Base-by-base conservation (phyloP, 2,888 invertebrate species). In the Belgica antarctica region DNA sequence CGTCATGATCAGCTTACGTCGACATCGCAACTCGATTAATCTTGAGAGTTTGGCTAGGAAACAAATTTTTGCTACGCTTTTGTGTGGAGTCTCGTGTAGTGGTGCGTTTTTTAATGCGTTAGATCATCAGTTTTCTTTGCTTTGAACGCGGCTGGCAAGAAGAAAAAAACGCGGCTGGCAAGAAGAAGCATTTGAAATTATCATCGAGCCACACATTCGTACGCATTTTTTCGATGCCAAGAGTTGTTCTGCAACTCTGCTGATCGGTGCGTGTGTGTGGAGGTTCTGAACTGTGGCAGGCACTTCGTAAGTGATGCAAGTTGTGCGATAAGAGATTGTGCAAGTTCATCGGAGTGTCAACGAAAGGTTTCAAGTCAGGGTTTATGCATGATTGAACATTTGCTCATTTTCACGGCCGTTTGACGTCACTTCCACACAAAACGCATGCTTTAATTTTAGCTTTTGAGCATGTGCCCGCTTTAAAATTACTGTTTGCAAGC, bases 161-260 rank as follows among this genome's bases (percentile, higher is more conserved):
- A 59, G 28, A 24, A 59, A 59, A 59, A 2, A 59, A 59, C 36
- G 22, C 52, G 12, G 41, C 5, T 19, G 17, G 52, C n/a, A 62
- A 62, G 7, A 62, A 34, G 62, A 62, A 62, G 62, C 1, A 1
- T 22, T 1, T 24, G 12, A 62, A 34, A 62, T 62, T 36, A 34
- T 36, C 62, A 34, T 62, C 34, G 25, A 62, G 36, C n/a, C 41
- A 62, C 41, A 62, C 36, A 62, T 36, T 34, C 36, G 62, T 25
- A 62, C 62, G 41, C 62, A 62, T 36, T 41, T 62, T 62, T 62
- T 62, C 15, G 34, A 12, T 62, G 27, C 12, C 12, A 2, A 46
- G 27, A 65, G 65, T 25, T 65, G 65, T 65, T 65, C 47, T 65
- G 65, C 65, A 65, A 47, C 65, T 65, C 36, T 17, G 41, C 15